A percentile compares a stretch with the other conserved stretches of the same genome.
phyloP scores from a whole-genome alignment of 1,140 invertebrate genomes.

The Macrobrachium nipponense region DNA sequence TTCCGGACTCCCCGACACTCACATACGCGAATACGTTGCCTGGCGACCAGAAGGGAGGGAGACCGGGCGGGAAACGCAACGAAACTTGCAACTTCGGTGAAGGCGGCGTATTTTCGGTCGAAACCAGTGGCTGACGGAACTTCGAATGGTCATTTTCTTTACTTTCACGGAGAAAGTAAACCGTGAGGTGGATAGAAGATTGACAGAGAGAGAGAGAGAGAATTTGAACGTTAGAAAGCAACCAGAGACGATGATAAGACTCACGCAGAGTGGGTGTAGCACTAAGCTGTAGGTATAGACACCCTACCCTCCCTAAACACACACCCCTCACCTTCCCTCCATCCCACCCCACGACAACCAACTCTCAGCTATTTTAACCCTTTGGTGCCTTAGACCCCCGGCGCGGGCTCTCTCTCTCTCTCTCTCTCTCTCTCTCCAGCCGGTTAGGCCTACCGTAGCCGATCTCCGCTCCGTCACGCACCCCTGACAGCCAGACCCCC shows the following conservation, averaged over 20 bases:
- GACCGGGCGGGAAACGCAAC: not conserved
- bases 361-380: constrained; percentile 57
- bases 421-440: not conserved
- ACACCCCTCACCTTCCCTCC: not conserved
- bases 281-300: too few relatives aligned
- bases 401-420: constrained; percentile 9
- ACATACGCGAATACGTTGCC: constrained; percentile 9
- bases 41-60: not conserved
- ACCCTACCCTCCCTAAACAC: too few relatives aligned
- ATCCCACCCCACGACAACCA: constrained; percentile 18
- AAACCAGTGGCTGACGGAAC: too few relatives aligned
- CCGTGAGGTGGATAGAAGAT: not conserved
- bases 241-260: not conserved
- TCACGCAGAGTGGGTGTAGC: too few relatives aligned
- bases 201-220: not conserved
- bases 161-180: not conserved
- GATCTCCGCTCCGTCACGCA: not conserved
- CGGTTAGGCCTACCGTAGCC: constrained; percentile 40
- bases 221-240: not conserved
- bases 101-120: not conserved
- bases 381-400: constrained; percentile 50
- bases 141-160: not conserved
- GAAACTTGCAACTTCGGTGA: constrained; percentile 24
- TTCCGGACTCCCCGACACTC: constrained; percentile 6
- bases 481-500: not conserved